Percentiles rank a stretch among this genome's conserved stretches.
Conservation (phyloP, 2,797 vertebrate genomes). For the Phoeniculus purpureus region DNA sequence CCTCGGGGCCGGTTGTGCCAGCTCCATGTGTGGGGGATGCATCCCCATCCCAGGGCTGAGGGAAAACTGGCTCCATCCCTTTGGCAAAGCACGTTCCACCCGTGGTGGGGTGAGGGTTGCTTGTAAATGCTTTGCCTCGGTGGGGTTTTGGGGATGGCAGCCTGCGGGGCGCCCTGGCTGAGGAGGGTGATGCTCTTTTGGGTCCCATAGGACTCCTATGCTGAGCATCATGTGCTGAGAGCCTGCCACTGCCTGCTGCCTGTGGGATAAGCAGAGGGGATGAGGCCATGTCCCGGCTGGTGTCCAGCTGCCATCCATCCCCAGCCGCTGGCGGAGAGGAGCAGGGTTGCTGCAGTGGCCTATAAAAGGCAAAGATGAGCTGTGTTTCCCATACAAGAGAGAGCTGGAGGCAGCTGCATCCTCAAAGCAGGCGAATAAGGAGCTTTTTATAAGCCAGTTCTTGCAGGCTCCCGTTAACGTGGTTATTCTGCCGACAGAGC, state of each 20-base stretch:
- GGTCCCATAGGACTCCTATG: rapidly evolving
- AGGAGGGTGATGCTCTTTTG: not conserved
- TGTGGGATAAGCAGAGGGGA: not conserved
- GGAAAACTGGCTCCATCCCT: not conserved
- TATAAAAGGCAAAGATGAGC: not conserved
- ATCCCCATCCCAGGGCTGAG: rapidly evolving
- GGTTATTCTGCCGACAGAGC: not conserved
- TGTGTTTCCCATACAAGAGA: not conserved
- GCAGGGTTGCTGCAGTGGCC: not conserved
- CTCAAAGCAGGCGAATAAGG: not conserved
- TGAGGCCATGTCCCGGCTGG: not conserved
- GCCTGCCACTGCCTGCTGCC: not conserved
- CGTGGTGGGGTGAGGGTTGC: no score
- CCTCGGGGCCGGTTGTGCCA: not conserved
- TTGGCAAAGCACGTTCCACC: not conserved
- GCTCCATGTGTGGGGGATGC: rapidly evolving
- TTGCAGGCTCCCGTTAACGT: not conserved
- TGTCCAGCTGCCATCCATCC: not conserved
- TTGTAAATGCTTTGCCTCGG: not conserved
- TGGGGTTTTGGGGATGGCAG: not conserved
- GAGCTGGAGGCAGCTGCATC: not conserved
- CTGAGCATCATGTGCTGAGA: not conserved
- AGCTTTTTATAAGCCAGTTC: not conserved
- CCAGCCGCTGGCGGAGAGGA: not conserved
- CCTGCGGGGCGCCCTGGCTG: rapidly evolving